Evolutionary conservation across 2,888 invertebrate genomes (phyloP), one percentile per base, ranked within the genome.

Genomic region (Oscheius sp.): DNA sequence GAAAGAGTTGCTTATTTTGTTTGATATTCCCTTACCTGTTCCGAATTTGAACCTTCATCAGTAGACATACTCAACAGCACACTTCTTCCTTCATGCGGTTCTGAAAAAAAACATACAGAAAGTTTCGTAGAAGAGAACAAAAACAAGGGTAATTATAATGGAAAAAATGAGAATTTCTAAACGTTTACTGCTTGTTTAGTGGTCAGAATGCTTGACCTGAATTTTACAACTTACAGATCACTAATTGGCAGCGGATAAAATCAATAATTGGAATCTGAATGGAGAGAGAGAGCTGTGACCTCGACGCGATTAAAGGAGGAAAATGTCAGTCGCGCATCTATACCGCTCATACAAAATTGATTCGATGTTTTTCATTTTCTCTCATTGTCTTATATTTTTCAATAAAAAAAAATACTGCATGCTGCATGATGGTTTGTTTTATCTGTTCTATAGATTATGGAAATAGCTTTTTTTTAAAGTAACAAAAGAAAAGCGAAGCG

Each of bases 231-330:
- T n/a, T n/a, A n/a, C n/a, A n/a, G n/a, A n/a, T n/a, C 36, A 36
- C 8, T 36, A 36, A 41, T 41, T 41, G 12, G 41, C 4, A 41
- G 12, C 41, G 12, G 2, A 3, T 17, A 41, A 41, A 41, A 41
- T 41, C 41, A 12, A 41, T 41, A 41, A n/a, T n/a, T n/a, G n/a
- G 41, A 41, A 41, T 41, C 41, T 4, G 20, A 41, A 20, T 41
- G 14, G 14, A 2, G 41, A 12, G 41, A 47, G 49, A n/a, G n/a
- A n/a, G 50, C 33, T 17, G 20, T 54, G 54, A 22, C 54, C 54
- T 54, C 54, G 54, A 54, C 54, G 54, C 54, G 54, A 54, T 54
- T 54, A 54, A 50, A 50, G 50, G 50, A 50, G 54, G 32, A 54
- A 54, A 54, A 22, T 33, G 33, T 32, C 17, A 54, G 17, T 20